These are phyloP conservation scores for Parambassis ranga DNA, from an alignment of 2,797 vertebrate genomes.

Conservation along the genomic window DNA sequence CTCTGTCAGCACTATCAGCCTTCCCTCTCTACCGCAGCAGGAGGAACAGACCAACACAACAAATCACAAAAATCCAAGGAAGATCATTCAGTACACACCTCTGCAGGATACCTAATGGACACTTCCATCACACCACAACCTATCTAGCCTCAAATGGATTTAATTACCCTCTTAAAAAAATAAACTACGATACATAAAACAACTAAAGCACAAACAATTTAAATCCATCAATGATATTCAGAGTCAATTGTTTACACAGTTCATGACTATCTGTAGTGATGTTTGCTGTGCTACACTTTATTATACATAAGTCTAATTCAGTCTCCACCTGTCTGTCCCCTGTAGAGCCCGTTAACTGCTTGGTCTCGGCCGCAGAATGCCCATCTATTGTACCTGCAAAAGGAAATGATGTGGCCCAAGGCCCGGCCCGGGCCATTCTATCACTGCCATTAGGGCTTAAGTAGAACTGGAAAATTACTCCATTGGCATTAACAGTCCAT, in stretches of 20 bases:
- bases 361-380: conserved; percentile 55
- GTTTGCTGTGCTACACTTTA: conserved; percentile 8
- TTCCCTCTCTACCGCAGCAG: conserved; percentile 14
- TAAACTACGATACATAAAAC: not conserved
- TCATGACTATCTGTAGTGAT: not conserved
- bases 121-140: conserved; percentile 1
- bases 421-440: conserved; percentile 65
- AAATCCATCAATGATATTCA: not conserved
- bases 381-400: conserved; percentile 56
- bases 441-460: conserved; percentile 72
- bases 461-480: conserved; percentile 76
- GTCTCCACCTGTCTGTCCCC: conserved; percentile 24
- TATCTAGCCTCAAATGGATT: not conserved
- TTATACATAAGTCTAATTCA: conserved; percentile 11
- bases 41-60: conserved; percentile 28
- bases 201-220: not conserved
- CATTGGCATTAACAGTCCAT: conserved; percentile 74
- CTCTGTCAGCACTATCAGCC: conserved; percentile 49
- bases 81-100: conserved; percentile 9
- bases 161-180: not conserved
- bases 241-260: conserved; percentile 24
- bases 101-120: not conserved
- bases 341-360: conserved; percentile 32
- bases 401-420: conserved; percentile 69
- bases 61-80: conserved; percentile 20